Base-by-base conservation (phyloP, 2,888 invertebrate species). In the Crossocerus cetratus region DNA sequence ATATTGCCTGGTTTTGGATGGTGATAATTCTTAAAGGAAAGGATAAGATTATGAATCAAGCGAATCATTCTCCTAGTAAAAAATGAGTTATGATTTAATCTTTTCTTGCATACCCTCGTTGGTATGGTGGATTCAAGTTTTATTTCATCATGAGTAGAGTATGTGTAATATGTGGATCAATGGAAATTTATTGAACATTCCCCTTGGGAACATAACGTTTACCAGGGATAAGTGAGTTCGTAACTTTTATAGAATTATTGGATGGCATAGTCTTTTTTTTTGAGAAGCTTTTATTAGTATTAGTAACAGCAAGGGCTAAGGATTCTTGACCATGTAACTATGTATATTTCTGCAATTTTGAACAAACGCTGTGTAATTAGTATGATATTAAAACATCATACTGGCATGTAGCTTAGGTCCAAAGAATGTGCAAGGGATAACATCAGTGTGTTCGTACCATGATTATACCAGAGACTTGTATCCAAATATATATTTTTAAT, bases 1-100 rank as follows among this genome's bases (percentile, higher is more conserved):
- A 90, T 91, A 53, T 93, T 94, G 70, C 77, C 87, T n/a, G 85
- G 86, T 32, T 86, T 91, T 73, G 92, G 91, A 16, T 90, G 89
- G 90, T 85, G 81, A 82, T 49, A 49, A 49, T 13, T 49, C 5
- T 14, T 16, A 49, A 16, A 49, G 14, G 49, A 3, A 16, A 49
- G 49, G 49, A 49, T 11, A 49, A 49, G 11, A 14, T 49, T 0
- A 49, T 49, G 16, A 49, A 49, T 49, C 49, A 3, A 14, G 16
- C 13, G 49, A 16, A 49, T 11, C 14, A 16, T 49, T 49, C 16
- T 16, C 3, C 16, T 49, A 49, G 16, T 49, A 5, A 16, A 16
- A 49, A 49, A 16, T 1, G 49, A 16, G 14, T 49, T 43, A 8
- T 13, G 4, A 49, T 16, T 49, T 49, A 11, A 13, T 16, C 13